Base-by-base conservation (phyloP, 2,888 invertebrate species). In the Pherbina coryleti region DNA sequence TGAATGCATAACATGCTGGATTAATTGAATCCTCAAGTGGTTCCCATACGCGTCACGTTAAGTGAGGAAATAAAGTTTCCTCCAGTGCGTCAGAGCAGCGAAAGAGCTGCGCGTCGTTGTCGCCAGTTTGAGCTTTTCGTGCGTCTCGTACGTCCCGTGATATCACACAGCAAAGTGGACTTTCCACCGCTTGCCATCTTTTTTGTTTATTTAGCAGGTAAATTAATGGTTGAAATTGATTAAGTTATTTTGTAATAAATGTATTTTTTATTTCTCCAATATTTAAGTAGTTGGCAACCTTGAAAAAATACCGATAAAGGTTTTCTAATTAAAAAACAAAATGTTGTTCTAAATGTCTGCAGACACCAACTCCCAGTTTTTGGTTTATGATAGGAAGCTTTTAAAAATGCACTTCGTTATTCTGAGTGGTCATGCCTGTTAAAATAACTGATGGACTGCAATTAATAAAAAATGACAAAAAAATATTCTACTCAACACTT, bases 11-110 rank as follows among this genome's bases (percentile, higher is more conserved):
- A 55, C 55, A 22, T 55, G 55, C 19, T 55, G 55, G 72, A 44
- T 72, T 37, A 37, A 14, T 37, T 19, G 75, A 76, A 75, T 79
- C 79, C 74, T 76, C 79, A 79, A 79, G 79, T 79, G 79, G 79
- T 79, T 79, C 62, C 55, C 14, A 11, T 62, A n/a, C 60, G 19
- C 44, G 60, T 28, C 25, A 17, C 37, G 5, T n/a, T 14, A 44
- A 19, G 37, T 34, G 44, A n/a, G 67, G n/a, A 31, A 64, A 31
- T 31, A 64, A 3, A 19, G 55, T 22, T n/a, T 55, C 55, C 8
- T 51, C 51, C 19, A 19, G 17, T 55, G 55, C 2, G 55, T 14
- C 44, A 44, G 44, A 11, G 11, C 44, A 44, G 44, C 44, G 1
- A 44, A 44, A 44, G 44, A 22, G 17, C 55, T 9, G n/a, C 8